phyloP scores from a whole-genome alignment of 37 sponge, comb jelly and placozoan species.

The Oopsacas minuta region DNA sequence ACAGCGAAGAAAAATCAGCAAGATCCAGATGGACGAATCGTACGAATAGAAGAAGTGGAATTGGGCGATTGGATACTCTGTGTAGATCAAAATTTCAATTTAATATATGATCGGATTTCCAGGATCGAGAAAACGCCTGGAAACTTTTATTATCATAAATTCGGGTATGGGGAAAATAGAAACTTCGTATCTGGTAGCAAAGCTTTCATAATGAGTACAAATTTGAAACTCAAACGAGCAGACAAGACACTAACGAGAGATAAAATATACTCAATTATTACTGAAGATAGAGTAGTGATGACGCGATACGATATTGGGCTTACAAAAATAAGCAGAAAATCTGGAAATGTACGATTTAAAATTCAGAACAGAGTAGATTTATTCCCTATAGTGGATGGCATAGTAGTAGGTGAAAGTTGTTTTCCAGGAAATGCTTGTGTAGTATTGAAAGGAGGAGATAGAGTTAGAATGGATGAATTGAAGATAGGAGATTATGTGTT shows the following conservation, averaged over 20 bases:
- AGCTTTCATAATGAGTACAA: background rate
- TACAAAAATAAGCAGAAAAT: background rate
- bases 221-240: background rate
- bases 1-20: background rate
- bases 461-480: slow-evolving; percentile 9
- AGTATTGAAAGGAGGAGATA: background rate
- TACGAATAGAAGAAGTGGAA: background rate
- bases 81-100: background rate
- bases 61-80: background rate
- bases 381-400: background rate
- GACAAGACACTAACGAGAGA: background rate
- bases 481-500: slow-evolving; percentile 17
- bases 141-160: background rate
- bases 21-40: background rate
- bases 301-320: background rate
- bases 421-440: slow-evolving; percentile 1
- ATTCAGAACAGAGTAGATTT: background rate
- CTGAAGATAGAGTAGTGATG: background rate
- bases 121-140: background rate
- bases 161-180: background rate
- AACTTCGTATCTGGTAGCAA: background rate
- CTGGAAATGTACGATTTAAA: background rate
- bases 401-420: background rate
- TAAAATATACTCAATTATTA: background rate
- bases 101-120: background rate